phyloP scores from a whole-genome alignment of 2,797 vertebrate species.

The Spondyliosoma cantharus region DNA sequence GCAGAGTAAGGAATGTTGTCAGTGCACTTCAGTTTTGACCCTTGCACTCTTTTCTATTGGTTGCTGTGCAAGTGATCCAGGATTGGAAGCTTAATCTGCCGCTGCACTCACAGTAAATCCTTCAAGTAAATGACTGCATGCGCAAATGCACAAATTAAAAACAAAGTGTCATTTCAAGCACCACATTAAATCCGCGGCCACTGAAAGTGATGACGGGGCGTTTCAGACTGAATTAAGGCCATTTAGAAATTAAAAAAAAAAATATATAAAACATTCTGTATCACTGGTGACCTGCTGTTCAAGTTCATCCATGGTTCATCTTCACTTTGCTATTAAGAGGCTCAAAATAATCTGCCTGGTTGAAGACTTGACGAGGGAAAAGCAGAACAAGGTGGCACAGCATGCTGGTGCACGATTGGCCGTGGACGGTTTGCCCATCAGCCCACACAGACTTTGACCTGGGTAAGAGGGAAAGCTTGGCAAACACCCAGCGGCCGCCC shows the following conservation, averaged over 20 bases:
- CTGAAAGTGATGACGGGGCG: background rate
- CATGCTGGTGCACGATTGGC: conserved; percentile 53
- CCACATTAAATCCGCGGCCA: background rate
- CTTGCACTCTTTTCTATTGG: conserved; percentile 13
- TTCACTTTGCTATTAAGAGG: conserved; percentile 16
- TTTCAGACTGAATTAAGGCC: background rate
- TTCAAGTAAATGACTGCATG: conserved; percentile 27
- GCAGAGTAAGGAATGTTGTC: conserved; percentile 22
- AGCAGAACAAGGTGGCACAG: conserved; percentile 35
- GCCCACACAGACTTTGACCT: conserved; percentile 76
- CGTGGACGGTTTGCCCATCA: conserved; percentile 46
- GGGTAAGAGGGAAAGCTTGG: conserved; percentile 57
- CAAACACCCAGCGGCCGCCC: conserved; percentile 49
- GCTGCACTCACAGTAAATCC: conserved; percentile 35
- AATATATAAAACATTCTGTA: background rate
- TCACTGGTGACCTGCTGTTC: background rate
- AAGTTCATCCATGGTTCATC: conserved; percentile 5
- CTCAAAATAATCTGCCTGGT: conserved; percentile 54
- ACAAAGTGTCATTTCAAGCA: background rate
- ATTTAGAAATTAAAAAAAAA: background rate
- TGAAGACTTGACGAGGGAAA: conserved; percentile 41
- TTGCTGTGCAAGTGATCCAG: conserved; percentile 20
- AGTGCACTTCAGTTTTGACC: conserved; percentile 31
- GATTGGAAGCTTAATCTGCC: conserved; percentile 47
- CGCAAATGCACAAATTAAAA: conserved; percentile 16